Percentiles rank a stretch among this genome's conserved stretches.
These are phyloP conservation scores for Dasysyrphus albostriatus DNA, from an alignment of 2,888 invertebrate species.

Conservation along the genomic window DNA sequence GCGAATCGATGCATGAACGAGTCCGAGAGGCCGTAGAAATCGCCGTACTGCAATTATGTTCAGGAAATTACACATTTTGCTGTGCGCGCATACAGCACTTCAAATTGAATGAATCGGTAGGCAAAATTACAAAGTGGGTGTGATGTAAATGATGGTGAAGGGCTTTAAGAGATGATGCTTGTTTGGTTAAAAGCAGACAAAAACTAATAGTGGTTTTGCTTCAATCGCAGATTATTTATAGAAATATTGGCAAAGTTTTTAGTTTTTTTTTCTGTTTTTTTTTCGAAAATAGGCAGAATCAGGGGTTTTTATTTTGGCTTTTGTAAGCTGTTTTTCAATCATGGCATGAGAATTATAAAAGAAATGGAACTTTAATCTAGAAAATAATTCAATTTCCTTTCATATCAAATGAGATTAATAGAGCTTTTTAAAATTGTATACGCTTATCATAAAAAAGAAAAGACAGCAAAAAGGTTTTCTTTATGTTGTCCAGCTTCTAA, in stretches of 20 bases:
- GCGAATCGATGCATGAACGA: conserved; percentile 64
- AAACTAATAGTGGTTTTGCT: background rate
- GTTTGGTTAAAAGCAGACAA: conserved; percentile 4
- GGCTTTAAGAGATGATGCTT: conserved; percentile 3
- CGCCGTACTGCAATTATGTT: conserved; percentile 70
- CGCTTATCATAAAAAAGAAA: too few relatives aligned
- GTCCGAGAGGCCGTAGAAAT: conserved; percentile 35
- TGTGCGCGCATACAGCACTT: conserved; percentile 36
- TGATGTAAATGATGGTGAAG: conserved; percentile 6
- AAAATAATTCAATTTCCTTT: background rate
- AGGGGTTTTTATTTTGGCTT: background rate
- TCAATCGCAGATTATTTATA: background rate
- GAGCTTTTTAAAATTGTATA: too few relatives aligned
- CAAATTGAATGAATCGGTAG: conserved; percentile 47
- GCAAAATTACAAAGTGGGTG: conserved; percentile 46
- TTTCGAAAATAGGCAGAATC: background rate
- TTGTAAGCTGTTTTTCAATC: background rate
- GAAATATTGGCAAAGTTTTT: background rate
- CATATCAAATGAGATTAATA: too few relatives aligned
- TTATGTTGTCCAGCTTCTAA: too few relatives aligned
- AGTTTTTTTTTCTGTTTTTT: background rate
- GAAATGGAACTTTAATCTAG: background rate
- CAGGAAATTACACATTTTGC: conserved; percentile 72
- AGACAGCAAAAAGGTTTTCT: too few relatives aligned
- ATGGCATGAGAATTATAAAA: background rate